Base-by-base conservation (phyloP, 2,888 invertebrate species). In the Endomychus coccineus region DNA sequence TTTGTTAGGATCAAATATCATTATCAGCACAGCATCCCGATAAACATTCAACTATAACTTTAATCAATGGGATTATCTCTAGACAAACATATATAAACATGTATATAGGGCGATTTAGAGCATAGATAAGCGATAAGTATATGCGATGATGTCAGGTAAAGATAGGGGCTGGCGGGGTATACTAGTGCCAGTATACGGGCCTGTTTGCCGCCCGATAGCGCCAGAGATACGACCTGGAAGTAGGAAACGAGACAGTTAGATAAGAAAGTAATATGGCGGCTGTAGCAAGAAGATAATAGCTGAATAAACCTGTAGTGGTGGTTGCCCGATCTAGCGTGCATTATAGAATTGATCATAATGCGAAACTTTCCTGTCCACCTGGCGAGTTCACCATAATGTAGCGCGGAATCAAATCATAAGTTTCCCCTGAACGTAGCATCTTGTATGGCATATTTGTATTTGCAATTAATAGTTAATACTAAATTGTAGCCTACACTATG, bases 231-330 rank as follows among this genome's bases (percentile, higher is more conserved):
- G 62, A 55, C 55, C 54, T 59, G 59, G 58, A 61, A 62, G 60
- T 61, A 61, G 62, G 62, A 62, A 61, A 62, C 61, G 62, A 61
- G 61, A 61, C 61, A 54, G 55, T 51, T 48, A 54, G 63, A 63
- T 63, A 63, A 63, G 63, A 61, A 62, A 61, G 62, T 62, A 62
- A 61, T 62, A 63, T 62, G 62, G 62, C 62, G 61, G 59, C 62
- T 60, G 61, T 57, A 55, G 59, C 54, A 56, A 52, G 53, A 52
- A 57, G 62, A 62, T 62, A 62, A 62, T 52, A 53, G 40, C n/a
- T n/a, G n/a, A n/a, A n/a, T n/a, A n/a, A n/a, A n/a, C n/a, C n/a
- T n/a, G n/a, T n/a, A n/a, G n/a, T n/a, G n/a, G n/a, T n/a, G n/a
- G n/a, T n/a, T n/a, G 32, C 16, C 51, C 55, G 62, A 61, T 62